Percentiles rank a stretch among this genome's conserved stretches.
These are phyloP conservation scores for Muscicapa striata DNA, from an alignment of 2,797 vertebrate genomes.

Conservation along the genomic window DNA sequence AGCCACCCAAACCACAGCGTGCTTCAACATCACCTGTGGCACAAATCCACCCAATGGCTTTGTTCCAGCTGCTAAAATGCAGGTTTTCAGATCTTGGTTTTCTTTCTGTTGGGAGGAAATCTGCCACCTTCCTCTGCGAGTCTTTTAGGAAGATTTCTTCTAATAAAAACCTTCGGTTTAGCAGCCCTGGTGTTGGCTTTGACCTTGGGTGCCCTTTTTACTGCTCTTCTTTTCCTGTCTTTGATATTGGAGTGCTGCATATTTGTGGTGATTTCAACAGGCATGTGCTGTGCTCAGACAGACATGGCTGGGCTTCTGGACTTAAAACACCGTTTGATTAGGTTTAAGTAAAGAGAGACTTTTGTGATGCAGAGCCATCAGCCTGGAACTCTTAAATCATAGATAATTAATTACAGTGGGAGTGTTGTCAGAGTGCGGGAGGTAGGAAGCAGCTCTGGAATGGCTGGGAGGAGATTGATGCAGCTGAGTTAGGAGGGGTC, in stretches of 20 bases:
- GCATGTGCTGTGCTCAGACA: not conserved
- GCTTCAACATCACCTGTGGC: not conserved
- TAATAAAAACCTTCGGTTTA: not conserved
- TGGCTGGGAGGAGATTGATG: not conserved
- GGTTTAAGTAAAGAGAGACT: not conserved
- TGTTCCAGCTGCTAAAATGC: fast-evolving
- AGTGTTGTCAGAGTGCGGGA: fast-evolving
- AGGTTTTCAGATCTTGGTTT: not conserved
- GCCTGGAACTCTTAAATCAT: not conserved
- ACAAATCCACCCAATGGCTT: not conserved
- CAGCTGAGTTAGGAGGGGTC: not conserved
- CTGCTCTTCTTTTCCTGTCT: slow-evolving; percentile 7
- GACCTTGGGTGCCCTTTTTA: slow-evolving; percentile 17
- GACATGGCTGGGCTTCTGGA: not conserved
- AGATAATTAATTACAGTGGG: not conserved
- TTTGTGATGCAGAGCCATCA: not conserved
- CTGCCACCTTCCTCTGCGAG: not conserved
- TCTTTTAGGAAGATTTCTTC: not conserved
- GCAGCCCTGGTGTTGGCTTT: not conserved
- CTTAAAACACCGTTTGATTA: not conserved
- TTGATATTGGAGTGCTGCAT: not conserved
- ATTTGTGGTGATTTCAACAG: slow-evolving; percentile 2
- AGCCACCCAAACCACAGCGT: fast-evolving
- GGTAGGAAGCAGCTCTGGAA: not conserved
- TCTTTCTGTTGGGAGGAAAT: not conserved